A percentile compares a stretch with the other conserved stretches of the same genome.
phyloP scores from a whole-genome alignment of 2,888 invertebrate species.

The Drosophila robusta region DNA sequence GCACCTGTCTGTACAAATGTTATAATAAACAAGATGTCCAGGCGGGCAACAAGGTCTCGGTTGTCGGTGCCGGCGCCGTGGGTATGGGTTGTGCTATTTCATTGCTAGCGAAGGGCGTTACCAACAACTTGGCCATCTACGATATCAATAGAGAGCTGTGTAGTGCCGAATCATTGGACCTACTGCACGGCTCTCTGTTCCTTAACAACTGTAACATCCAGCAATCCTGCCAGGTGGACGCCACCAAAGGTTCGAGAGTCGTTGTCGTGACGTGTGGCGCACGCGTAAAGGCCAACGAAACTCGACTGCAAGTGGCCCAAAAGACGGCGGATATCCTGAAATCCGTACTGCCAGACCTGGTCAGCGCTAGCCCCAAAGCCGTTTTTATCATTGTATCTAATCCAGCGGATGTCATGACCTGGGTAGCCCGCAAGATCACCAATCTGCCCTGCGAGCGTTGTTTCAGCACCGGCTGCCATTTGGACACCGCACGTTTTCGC shows the following conservation, averaged over 20 bases:
- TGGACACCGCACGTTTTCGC: slow-evolving; percentile 94
- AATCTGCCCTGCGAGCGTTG: slow-evolving; percentile 93
- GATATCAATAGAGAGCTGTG: slow-evolving; percentile 92
- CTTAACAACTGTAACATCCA: slow-evolving; percentile 88
- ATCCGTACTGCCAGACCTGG: slow-evolving; percentile 88
- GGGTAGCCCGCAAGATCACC: slow-evolving; percentile 94
- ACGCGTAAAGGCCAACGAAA: slow-evolving; percentile 92
- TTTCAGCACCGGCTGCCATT: slow-evolving; percentile 94
- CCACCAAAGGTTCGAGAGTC: slow-evolving; percentile 91
- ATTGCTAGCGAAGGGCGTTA: slow-evolving; percentile 91
- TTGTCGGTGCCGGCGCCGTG: slow-evolving; percentile 93
- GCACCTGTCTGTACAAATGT: slow-evolving; percentile 24
- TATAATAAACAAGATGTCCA: slow-evolving; percentile 11
- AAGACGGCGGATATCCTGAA: slow-evolving; percentile 93
- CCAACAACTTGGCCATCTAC: slow-evolving; percentile 91
- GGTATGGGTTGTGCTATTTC: slow-evolving; percentile 95
- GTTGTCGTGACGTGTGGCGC: slow-evolving; percentile 95
- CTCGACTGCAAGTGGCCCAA: slow-evolving; percentile 91
- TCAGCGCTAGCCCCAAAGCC: slow-evolving; percentile 90
- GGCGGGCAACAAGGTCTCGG: slow-evolving; percentile 89
- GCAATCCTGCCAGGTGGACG: slow-evolving; percentile 88
- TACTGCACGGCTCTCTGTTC: slow-evolving; percentile 90
- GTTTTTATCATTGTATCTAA: slow-evolving; percentile 93
- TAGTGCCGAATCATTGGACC: slow-evolving; percentile 30
- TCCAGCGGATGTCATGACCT: slow-evolving; percentile 94